A percentile compares a stretch with the other conserved stretches of the same genome.
Evolutionary conservation across 2,888 invertebrate species (phyloP).

Genomic region (Leucania comma): DNA sequence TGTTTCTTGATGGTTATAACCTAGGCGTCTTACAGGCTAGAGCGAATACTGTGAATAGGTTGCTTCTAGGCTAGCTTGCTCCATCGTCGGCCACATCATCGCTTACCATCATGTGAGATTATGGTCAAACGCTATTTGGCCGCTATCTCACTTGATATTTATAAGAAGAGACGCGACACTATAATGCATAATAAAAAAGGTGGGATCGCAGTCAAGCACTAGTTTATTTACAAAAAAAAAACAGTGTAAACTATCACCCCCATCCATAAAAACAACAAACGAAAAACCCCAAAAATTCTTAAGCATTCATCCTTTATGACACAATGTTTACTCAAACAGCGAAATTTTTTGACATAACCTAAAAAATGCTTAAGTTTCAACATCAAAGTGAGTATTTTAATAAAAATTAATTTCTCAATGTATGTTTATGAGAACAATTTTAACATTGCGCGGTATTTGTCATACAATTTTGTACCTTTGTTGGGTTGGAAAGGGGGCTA

Average conservation of each 20-base stretch:
- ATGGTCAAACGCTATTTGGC: no score
- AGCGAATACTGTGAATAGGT: no score
- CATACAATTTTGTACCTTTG: conserved; percentile 54
- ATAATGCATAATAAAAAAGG: no score
- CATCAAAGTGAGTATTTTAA: conserved; percentile 62
- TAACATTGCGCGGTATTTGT: conserved; percentile 44
- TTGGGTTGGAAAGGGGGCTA: conserved; percentile 24
- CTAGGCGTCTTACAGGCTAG: no score
- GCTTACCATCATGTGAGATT: no score
- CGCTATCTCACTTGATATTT: no score
- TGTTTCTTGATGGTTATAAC: no score
- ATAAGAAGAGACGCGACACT: no score
- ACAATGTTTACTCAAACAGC: conserved; percentile 11
- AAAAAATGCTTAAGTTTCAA: conserved; percentile 32
- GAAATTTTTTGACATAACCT: conserved; percentile 36
- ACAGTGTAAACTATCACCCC: conserved; percentile 10
- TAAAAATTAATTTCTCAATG: conserved; percentile 57
- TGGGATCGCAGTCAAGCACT: no score
- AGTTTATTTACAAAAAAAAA: background rate
- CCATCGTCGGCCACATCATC: no score
- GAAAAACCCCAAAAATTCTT: conserved; percentile 30
- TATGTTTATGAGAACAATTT: conserved; percentile 49
- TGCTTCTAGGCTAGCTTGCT: no score
- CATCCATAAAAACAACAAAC: background rate
- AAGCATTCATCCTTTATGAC: conserved; percentile 17